Percentiles rank a stretch among this genome's conserved stretches.
phyloP scores from a whole-genome alignment of 1,140 invertebrate species.

The Neomicropteryx cornuta region DNA sequence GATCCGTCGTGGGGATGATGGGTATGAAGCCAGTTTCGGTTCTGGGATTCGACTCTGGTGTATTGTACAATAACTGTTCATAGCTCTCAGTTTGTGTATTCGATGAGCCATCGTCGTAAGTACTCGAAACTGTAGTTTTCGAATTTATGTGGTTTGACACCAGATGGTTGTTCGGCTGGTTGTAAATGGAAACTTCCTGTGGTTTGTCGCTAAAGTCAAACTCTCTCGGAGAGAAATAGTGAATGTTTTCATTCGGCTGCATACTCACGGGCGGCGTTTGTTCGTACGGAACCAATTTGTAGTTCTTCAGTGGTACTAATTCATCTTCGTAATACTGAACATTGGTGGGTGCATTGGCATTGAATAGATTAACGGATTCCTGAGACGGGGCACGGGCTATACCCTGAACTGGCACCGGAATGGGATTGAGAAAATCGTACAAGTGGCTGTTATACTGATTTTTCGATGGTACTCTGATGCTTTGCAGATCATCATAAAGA shows the following conservation, averaged over 20 bases:
- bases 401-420: constrained; percentile 11
- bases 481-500: too few species aligned
- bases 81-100: too few species aligned
- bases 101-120: too few species aligned
- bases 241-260: constrained; percentile 6
- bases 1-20: constrained; percentile 19
- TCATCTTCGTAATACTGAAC: constrained; percentile 28
- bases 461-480: constrained; percentile 11
- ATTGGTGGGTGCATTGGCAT: constrained; percentile 22
- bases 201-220: constrained; percentile 14
- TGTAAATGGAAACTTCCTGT: too few species aligned
- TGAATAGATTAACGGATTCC: constrained; percentile 14
- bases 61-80: too few species aligned
- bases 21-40: constrained; percentile 34
- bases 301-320: constrained; percentile 26
- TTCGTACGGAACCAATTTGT: constrained; percentile 36
- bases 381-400: too few species aligned
- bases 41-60: constrained; percentile 19
- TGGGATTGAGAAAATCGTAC: constrained; percentile 8
- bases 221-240: constrained; percentile 11
- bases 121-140: too few species aligned
- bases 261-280: constrained; percentile 35
- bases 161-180: too few species aligned
- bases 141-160: too few species aligned
- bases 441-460: constrained; percentile 4